Evolutionary conservation across 2,888 invertebrate genomes (phyloP).

Genomic region (Linnaemya tessellans): DNA sequence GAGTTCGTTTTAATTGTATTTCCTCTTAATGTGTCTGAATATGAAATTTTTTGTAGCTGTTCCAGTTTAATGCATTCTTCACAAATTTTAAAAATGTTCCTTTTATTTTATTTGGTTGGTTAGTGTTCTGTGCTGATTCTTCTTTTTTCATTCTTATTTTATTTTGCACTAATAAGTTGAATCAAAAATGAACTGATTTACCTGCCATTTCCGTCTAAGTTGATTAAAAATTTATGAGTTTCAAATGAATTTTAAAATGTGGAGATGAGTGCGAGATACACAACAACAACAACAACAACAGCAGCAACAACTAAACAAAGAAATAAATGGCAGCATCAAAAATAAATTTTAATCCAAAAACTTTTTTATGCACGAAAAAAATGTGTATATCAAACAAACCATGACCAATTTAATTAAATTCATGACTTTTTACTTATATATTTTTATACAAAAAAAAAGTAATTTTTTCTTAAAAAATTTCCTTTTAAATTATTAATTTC

Average conservation of each 20-base stretch:
- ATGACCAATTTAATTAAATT: slow-evolving; percentile 48
- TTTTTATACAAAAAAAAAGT: slow-evolving; percentile 12
- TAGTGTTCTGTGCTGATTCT: background rate
- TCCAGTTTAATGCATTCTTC: slow-evolving; percentile 73
- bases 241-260: slow-evolving; percentile 68
- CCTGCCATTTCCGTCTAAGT: slow-evolving; percentile 73
- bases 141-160: slow-evolving; percentile 30
- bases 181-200: slow-evolving; percentile 58
- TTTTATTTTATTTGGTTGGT: slow-evolving; percentile 55
- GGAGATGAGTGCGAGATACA: slow-evolving; percentile 1
- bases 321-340: slow-evolving; percentile 20
- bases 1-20: background rate
- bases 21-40: slow-evolving; percentile 69
- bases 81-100: slow-evolving; percentile 73
- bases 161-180: slow-evolving; percentile 60
- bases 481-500: slow-evolving; percentile 47
- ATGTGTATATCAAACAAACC: slow-evolving; percentile 22
- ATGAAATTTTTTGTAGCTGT: slow-evolving; percentile 56
- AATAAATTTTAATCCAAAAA: slow-evolving; percentile 48
- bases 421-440: background rate
- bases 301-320: slow-evolving; percentile 6
- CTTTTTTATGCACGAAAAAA: slow-evolving; percentile 19
- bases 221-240: slow-evolving; percentile 75
- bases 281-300: background rate
- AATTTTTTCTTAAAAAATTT: slow-evolving; percentile 2